Percentiles rank a stretch among this genome's conserved stretches.
phyloP scores from a whole-genome alignment of 2,888 invertebrate species.

The Sepioteuthis lessoniana region DNA sequence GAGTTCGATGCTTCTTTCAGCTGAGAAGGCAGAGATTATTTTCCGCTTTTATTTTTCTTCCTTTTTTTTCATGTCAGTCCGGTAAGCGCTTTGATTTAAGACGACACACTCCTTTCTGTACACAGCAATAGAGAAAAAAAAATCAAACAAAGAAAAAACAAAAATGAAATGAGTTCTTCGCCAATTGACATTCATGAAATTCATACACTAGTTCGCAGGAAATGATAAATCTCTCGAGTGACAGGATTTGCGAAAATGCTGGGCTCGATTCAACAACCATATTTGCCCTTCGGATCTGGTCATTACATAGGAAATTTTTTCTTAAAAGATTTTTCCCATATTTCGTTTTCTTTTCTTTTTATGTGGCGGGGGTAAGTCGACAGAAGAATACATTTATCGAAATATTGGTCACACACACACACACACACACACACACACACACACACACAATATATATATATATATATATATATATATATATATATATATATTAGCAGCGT shows the following conservation, averaged over 20 bases:
- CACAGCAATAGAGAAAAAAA: not conserved
- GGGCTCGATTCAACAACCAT: not conserved
- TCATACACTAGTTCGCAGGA: not conserved
- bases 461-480: too few relatives aligned
- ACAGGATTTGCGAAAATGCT: not conserved
- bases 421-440: too few relatives aligned
- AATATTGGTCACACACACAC: not conserved
- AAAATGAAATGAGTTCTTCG: not conserved
- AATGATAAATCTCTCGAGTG: not conserved
- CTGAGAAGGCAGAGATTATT: too few relatives aligned
- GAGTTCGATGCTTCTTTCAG: too few relatives aligned
- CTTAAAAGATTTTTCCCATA: too few relatives aligned
- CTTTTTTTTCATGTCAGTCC: not conserved
- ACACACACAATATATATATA: too few relatives aligned
- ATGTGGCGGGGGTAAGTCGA: too few relatives aligned
- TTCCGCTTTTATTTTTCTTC: not conserved
- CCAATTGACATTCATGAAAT: conserved; percentile 21
- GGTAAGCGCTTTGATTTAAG: not conserved
- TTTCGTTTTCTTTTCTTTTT: too few relatives aligned
- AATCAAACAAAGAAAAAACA: not conserved
- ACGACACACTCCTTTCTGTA: not conserved
- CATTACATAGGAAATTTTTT: too few relatives aligned
- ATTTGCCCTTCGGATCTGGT: not conserved
- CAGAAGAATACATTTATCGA: not conserved
- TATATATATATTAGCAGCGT: too few relatives aligned